Evolutionary conservation across 2,113 vertebrate genomes (phyloP).

Genomic region (Rousettus leschenaultii): DNA sequence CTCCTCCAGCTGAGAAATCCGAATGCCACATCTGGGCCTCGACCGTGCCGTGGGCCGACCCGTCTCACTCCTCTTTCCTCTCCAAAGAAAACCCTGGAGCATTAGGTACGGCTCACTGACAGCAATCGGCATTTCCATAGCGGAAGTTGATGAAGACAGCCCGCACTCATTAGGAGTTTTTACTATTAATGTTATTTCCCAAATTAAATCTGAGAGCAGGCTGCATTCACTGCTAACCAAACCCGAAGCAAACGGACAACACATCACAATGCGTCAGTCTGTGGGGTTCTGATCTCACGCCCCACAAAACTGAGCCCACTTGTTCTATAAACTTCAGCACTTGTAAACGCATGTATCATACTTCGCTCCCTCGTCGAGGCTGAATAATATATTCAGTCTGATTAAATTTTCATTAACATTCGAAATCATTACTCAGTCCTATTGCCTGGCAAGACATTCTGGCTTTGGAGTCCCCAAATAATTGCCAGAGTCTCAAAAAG

Average conservation of each 20-base stretch:
- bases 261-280: rapidly evolving
- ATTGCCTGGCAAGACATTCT: not conserved
- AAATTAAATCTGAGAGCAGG: not conserved
- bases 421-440: not conserved
- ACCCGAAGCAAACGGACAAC: not conserved
- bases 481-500: not conserved
- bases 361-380: conserved; percentile 8
- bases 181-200: rapidly evolving
- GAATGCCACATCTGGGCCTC: not conserved
- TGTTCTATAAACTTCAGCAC: not conserved
- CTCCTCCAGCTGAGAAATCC: rapidly evolving
- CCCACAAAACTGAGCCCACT: not conserved
- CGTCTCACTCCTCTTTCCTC: too few relatives aligned
- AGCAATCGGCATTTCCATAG: not conserved
- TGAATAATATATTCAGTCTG: not conserved
- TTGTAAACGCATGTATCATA: not conserved
- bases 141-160: not conserved
- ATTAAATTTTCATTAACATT: conserved; percentile 61
- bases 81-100: not conserved
- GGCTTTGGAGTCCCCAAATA: not conserved
- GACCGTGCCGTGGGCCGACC: rapidly evolving
- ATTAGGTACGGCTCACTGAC: not conserved
- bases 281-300: not conserved
- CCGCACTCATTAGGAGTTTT: not conserved
- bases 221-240: not conserved